Base-by-base conservation (phyloP, 2,888 invertebrate species). In the Nematopogon swammerdamellus region DNA sequence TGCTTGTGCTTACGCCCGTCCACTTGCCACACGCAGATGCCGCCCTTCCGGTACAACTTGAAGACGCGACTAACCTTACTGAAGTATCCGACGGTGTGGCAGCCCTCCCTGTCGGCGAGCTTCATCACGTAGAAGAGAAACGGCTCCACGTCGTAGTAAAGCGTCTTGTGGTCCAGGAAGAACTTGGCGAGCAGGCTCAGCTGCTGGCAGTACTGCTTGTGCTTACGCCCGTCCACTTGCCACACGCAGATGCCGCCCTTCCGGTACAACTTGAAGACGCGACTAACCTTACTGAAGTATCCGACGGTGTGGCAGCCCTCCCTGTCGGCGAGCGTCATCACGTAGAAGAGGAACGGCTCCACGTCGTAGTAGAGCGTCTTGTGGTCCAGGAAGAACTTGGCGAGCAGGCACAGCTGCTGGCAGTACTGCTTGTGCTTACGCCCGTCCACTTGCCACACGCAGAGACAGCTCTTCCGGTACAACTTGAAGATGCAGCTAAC, bases 381-480 rank as follows among this genome's bases (percentile, higher is more conserved):
- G 68, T 96, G 95, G 63, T 95, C 94, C 60, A 96, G 79, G 68
- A 96, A 97, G 72, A n/a, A n/a, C n/a, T n/a, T n/a, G n/a, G n/a
- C n/a, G n/a, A n/a, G n/a, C 46, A 95, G 80, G 68, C 95, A 96
- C 46, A 96, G 82, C 72, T 95, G 94, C 70, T 95, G 95, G 62
- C 95, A 95, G 64, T 95, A 96, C 56, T 87, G 87, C 64, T 91
- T 91, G 64, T 90, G 89, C 18, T 87, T 86, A 58, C 93, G 89
- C 0, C 95, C 95, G 68, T 95, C 95, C 44, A 96, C 95, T 76
- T 96, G 95, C 92, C 95, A 97, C 17, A 97, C 94, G 58, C 95
- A 95, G 2, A 96, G 85, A 61, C 89, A 91, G 59, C 93, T 92
- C 64, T 96, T 96, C 50, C 94, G 85, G 70, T 85, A 89, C 49